Percentiles rank a stretch among this genome's conserved stretches.
Evolutionary conservation across 2,888 invertebrate genomes (phyloP).

Genomic region (Nymphalis c-album): DNA sequence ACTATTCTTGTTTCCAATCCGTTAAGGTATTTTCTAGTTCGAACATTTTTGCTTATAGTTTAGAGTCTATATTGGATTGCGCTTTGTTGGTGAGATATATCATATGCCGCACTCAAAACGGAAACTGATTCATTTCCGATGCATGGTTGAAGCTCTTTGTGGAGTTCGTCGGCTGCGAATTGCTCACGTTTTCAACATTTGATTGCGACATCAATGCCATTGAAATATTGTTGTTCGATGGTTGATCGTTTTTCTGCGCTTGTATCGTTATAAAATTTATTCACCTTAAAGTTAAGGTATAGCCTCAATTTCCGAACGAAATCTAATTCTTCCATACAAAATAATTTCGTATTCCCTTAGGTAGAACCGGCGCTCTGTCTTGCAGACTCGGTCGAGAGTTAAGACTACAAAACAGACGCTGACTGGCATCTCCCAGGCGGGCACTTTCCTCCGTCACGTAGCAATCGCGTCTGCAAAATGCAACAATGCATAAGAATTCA

Average conservation of each 20-base stretch:
- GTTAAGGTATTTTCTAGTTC: conserved; percentile 48
- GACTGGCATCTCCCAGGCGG: conserved; percentile 74
- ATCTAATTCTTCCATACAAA: conserved; percentile 35
- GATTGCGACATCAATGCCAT: conserved; percentile 75
- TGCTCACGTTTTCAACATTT: conserved; percentile 78
- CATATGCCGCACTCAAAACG: conserved; percentile 73
- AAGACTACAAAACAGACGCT: conserved; percentile 71
- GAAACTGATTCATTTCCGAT: conserved; percentile 81
- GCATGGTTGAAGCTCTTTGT: conserved; percentile 79
- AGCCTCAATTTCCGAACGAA: conserved; percentile 8
- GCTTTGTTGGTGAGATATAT: conserved; percentile 59
- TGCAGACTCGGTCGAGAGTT: conserved; percentile 53
- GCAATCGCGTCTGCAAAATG: conserved; percentile 73
- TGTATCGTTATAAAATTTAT: conserved; percentile 33
- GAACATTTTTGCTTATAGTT: conserved; percentile 50
- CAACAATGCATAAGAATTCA: conserved; percentile 78
- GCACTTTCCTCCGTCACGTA: conserved; percentile 68
- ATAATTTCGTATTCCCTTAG: conserved; percentile 43
- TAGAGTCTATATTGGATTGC: conserved; percentile 60
- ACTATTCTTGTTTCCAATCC: conserved; percentile 53
- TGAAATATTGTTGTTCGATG: conserved; percentile 43
- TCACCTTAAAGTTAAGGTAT: conserved; percentile 13
- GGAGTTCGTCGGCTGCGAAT: conserved; percentile 73
- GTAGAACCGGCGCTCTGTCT: conserved; percentile 37
- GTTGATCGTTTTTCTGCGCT: conserved; percentile 28